phyloP scores from a whole-genome alignment of 2,888 invertebrate genomes.

The Andrena trimmerana region DNA sequence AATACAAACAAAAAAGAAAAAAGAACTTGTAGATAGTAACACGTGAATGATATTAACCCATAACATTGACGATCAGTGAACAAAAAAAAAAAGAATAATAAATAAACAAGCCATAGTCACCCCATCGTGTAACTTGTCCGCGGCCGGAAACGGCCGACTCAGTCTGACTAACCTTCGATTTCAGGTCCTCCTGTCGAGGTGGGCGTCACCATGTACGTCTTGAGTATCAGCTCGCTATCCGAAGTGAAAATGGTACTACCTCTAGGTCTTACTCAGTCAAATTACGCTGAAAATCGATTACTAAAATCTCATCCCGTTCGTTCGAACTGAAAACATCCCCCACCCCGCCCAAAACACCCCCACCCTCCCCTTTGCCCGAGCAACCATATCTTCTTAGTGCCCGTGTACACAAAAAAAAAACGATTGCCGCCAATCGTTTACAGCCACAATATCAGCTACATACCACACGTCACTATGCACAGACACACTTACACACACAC shows the following conservation, averaged over 20 bases:
- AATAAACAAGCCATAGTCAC: conserved; percentile 67
- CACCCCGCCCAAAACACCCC: too few relatives aligned
- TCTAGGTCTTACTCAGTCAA: conserved; percentile 83
- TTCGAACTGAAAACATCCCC: conserved; percentile 62
- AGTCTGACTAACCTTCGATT: conserved; percentile 86
- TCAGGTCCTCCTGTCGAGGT: conserved; percentile 92
- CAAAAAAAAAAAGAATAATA: conserved; percentile 23
- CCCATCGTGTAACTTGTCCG: conserved; percentile 69
- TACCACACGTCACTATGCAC: conserved; percentile 24
- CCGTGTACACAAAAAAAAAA: conserved; percentile 62
- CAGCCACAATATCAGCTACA: conserved; percentile 47
- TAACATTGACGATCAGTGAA: conserved; percentile 57
- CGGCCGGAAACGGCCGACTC: conserved; percentile 80
- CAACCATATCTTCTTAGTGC: conserved; percentile 68
- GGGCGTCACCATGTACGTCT: conserved; percentile 93
- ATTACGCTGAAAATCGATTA: conserved; percentile 75
- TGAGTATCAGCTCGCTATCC: conserved; percentile 93
- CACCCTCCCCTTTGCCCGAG: conserved; percentile 57
- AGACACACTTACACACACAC: conserved; percentile 21
- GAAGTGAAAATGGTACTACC: conserved; percentile 93
- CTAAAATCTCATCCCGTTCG: conserved; percentile 67
- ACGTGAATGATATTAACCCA: conserved; percentile 41
- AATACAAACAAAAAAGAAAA: conserved; percentile 48
- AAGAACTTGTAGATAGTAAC: conserved; percentile 38
- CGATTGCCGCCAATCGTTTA: conserved; percentile 61